Conservation (phyloP, 2,797 vertebrate genomes). For the Ficedula albicollis region DNA sequence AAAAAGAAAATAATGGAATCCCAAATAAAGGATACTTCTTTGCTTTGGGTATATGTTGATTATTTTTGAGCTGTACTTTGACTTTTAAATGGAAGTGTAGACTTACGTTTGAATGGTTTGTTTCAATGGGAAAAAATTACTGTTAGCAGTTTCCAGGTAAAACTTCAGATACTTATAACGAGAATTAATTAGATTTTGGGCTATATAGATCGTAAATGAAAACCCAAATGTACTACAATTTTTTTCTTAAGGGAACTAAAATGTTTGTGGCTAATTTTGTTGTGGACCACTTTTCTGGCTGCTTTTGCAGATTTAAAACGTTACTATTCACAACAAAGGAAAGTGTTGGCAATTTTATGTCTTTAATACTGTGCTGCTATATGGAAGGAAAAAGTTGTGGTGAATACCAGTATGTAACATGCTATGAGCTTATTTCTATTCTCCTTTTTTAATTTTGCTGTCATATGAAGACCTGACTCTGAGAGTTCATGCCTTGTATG, state of each 20-base stretch:
- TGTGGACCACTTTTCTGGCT: background rate
- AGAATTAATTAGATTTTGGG: slow-evolving; percentile 50
- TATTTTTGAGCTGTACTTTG: background rate
- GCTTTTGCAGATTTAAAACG: background rate
- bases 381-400: background rate
- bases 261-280: slow-evolving; percentile 13
- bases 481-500: background rate
- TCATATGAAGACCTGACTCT: background rate
- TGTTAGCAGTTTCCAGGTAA: slow-evolving; percentile 43
- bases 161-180: slow-evolving; percentile 45
- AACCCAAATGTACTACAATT: slow-evolving; percentile 12
- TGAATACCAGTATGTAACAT: background rate
- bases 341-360: background rate
- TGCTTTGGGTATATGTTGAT: slow-evolving; percentile 7
- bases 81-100: background rate
- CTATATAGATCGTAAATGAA: slow-evolving; percentile 10
- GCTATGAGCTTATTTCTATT: background rate
- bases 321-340: background rate
- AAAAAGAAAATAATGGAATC: background rate
- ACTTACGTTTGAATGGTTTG: slow-evolving; percentile 30
- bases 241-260: slow-evolving; percentile 53
- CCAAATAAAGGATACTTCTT: background rate
- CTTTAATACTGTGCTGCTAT: background rate
- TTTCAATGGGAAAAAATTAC: slow-evolving; percentile 47
- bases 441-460: background rate